A percentile compares a stretch with the other conserved stretches of the same genome.
Evolutionary conservation across 2,888 invertebrate genomes (phyloP).

Genomic region (Eledone cirrhosa): DNA sequence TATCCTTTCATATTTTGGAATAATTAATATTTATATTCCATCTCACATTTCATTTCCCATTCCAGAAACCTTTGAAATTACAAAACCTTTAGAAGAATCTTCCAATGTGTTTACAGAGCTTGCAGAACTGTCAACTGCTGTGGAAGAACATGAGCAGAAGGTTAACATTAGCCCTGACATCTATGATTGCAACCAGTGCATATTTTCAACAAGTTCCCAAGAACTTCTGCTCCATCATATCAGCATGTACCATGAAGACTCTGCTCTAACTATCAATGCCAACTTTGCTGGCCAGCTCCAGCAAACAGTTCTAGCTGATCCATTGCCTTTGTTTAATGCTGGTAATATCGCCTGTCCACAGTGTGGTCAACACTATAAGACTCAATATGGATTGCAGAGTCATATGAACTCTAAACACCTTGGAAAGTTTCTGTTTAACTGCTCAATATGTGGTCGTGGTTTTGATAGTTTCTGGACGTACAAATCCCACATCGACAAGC

Average conservation of each 20-base stretch:
- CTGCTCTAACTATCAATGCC: neutral
- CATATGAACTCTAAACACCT: conserved; percentile 10
- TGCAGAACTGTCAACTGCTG: conserved; percentile 6
- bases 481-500: neutral
- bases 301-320: neutral
- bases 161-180: neutral
- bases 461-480: conserved; percentile 12
- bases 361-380: neutral
- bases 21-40: too few species aligned
- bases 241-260: neutral
- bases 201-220: conserved; percentile 3
- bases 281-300: neutral
- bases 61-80: too few species aligned
- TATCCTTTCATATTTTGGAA: too few species aligned
- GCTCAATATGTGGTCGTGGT: conserved; percentile 9
- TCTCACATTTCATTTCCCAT: too few species aligned
- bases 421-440: conserved; percentile 5
- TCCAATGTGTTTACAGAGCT: conserved; percentile 5
- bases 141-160: conserved; percentile 7
- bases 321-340: neutral
- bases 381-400: conserved; percentile 17
- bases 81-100: conserved; percentile 8
- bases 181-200: conserved; percentile 8
- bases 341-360: conserved; percentile 8
- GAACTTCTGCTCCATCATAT: neutral